These are phyloP conservation scores for Quadriops clusia DNA, from an alignment of 2,888 invertebrate species.

Conservation along the genomic window DNA sequence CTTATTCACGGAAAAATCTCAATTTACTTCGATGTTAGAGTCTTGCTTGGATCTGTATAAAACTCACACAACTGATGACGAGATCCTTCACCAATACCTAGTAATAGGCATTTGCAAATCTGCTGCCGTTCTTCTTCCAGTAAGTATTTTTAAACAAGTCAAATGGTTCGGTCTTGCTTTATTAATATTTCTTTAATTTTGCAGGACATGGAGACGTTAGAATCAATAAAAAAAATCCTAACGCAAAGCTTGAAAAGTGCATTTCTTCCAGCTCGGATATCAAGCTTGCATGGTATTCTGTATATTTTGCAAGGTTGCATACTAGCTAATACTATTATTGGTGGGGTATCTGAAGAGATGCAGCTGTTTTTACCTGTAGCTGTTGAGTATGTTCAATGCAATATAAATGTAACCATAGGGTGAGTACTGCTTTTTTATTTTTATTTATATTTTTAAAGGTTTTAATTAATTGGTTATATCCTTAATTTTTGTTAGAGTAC, in stretches of 20 bases:
- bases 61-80: constrained; percentile 61
- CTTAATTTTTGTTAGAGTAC: constrained; percentile 21
- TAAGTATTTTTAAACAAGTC: constrained; percentile 28
- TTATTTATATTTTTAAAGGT: constrained; percentile 1
- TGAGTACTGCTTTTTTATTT: constrained; percentile 20
- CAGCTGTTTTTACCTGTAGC: constrained; percentile 40
- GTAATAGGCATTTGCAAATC: constrained; percentile 56
- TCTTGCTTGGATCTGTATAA: constrained; percentile 54
- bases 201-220: constrained; percentile 46
- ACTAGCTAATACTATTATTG: constrained; percentile 36
- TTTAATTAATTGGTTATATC: constrained; percentile 3
- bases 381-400: constrained; percentile 42
- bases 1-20: constrained; percentile 60
- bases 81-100: constrained; percentile 60
- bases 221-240: constrained; percentile 48
- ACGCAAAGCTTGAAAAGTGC: constrained; percentile 49
- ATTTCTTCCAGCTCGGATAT: constrained; percentile 48
- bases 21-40: constrained; percentile 71
- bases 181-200: constrained; percentile 17
- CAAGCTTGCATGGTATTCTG: constrained; percentile 53
- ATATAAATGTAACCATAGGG: constrained; percentile 35
- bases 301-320: constrained; percentile 52
- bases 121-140: constrained; percentile 51
- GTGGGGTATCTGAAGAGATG: constrained; percentile 39
- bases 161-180: no score